These are phyloP conservation scores for Nipponacmea schrenckii DNA, from an alignment of 2,888 invertebrate genomes.

Conservation along the genomic window DNA sequence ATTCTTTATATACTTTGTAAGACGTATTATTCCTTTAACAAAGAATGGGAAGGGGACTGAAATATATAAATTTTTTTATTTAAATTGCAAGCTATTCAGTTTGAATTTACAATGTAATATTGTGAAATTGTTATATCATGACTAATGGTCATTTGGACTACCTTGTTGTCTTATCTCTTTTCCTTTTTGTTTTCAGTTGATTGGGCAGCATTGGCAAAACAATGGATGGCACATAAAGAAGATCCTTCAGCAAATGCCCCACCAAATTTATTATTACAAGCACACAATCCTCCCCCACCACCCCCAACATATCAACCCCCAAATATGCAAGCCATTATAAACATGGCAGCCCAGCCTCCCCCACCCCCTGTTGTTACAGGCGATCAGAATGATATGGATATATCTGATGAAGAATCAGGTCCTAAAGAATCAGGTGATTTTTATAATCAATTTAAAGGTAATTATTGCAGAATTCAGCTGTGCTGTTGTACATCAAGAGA, in stretches of 20 bases:
- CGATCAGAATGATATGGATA: slow-evolving; percentile 54
- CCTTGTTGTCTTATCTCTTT: too few species aligned
- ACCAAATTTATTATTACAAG: slow-evolving; percentile 5
- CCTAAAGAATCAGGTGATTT: slow-evolving; percentile 18
- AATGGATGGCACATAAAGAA: slow-evolving; percentile 81
- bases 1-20: too few species aligned
- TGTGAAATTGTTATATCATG: too few species aligned
- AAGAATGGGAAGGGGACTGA: too few species aligned
- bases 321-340: neutral
- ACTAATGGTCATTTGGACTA: too few species aligned
- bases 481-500: neutral
- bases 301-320: slow-evolving; percentile 27
- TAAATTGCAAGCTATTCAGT: too few species aligned
- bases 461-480: slow-evolving; percentile 13
- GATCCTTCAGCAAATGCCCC: slow-evolving; percentile 19
- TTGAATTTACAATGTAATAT: too few species aligned
- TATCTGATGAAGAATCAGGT: slow-evolving; percentile 48
- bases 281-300: slow-evolving; percentile 24
- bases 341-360: slow-evolving; percentile 26
- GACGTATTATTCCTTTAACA: too few species aligned
- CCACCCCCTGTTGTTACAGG: slow-evolving; percentile 38
- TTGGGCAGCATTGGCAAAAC: slow-evolving; percentile 95
- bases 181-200: slow-evolving; percentile 77
- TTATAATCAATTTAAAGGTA: slow-evolving; percentile 13
- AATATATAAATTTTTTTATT: too few species aligned